Percentiles rank a stretch among this genome's conserved stretches.
phyloP scores from a whole-genome alignment of 2,888 invertebrate genomes.

The Ormyrus thymus region DNA sequence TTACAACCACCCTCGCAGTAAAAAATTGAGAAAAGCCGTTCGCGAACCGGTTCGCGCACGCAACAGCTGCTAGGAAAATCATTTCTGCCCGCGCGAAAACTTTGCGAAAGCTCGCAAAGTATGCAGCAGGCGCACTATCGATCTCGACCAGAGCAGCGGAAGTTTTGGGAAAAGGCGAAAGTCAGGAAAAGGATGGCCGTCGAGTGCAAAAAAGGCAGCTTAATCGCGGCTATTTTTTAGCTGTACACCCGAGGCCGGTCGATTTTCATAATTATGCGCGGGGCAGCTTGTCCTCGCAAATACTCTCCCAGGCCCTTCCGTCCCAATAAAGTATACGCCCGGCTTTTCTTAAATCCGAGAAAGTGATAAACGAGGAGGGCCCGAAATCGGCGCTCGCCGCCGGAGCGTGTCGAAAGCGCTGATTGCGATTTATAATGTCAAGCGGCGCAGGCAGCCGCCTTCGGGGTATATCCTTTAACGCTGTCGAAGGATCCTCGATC shows the following conservation, averaged over 20 bases:
- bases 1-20: too few relatives aligned
- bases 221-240: background rate
- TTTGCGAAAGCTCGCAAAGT: background rate
- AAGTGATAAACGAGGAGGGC: conserved; percentile 41
- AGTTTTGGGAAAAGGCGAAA: too few relatives aligned
- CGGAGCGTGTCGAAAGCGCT: conserved; percentile 48
- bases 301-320: background rate
- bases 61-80: too few relatives aligned
- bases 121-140: too few relatives aligned
- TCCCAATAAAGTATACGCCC: background rate
- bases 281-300: background rate
- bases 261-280: conserved; percentile 20
- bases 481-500: conserved; percentile 33
- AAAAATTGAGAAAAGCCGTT: background rate
- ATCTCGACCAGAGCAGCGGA: too few relatives aligned
- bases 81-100: too few relatives aligned
- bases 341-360: conserved; percentile 46
- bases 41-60: background rate
- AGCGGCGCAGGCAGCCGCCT: background rate
- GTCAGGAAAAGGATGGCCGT: background rate
- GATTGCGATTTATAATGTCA: conserved; percentile 56
- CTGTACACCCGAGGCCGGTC: too few relatives aligned
- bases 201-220: background rate
- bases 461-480: conserved; percentile 12
- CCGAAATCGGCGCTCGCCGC: background rate